Base-by-base conservation (phyloP, 1,140 invertebrate species). In the Aleiodes sp. region DNA sequence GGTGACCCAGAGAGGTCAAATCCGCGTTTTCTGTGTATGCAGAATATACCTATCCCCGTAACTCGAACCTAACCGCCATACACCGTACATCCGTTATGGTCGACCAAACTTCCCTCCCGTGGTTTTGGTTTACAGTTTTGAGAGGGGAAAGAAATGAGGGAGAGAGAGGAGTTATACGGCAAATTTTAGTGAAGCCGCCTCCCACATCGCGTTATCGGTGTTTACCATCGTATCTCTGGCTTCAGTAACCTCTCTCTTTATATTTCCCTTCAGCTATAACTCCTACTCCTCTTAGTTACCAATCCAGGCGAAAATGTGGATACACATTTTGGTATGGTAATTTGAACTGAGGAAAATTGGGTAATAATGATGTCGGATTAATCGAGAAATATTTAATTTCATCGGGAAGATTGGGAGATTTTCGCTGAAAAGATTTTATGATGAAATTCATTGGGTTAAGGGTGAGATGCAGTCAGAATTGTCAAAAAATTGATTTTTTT, bases 11-110 rank as follows among this genome's bases (percentile, higher is more conserved):
- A 24, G 19, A 41, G 67, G 57, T 72, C 57, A 72, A 70, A 69
- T 72, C 71, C 71, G 63, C n/a, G n/a, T n/a, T 52, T 21, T 57
- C 21, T 57, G 10, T n/a, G 24, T n/a, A 28, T 59, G 14, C 16
- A 59, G 0, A 3, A 29, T 10, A 59, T 7, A 14, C 3, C 28
- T 9, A 16, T 29, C 68, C 68, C 68, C 60, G 60, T 73, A 73
- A 70, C 71, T 73, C 35, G 68, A 68, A 68, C 68, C 63, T 57
- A 69, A 66, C 59, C 68, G 19, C 57, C 43, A 28, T 59, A 29
- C 67, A 60, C 37, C 56, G 67, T 73, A 70, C 71, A 73, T 70
- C 71, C 71, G 71, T 73, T 73, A 73, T 73, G 71, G 71, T 70
- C 68, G 71, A 70, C 68, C 71, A 73, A 73, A 73, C 64, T 73